A percentile compares a stretch with the other conserved stretches of the same genome.
phyloP scores from a whole-genome alignment of 2,797 vertebrate species.

The Gadopsis bispinosus region DNA sequence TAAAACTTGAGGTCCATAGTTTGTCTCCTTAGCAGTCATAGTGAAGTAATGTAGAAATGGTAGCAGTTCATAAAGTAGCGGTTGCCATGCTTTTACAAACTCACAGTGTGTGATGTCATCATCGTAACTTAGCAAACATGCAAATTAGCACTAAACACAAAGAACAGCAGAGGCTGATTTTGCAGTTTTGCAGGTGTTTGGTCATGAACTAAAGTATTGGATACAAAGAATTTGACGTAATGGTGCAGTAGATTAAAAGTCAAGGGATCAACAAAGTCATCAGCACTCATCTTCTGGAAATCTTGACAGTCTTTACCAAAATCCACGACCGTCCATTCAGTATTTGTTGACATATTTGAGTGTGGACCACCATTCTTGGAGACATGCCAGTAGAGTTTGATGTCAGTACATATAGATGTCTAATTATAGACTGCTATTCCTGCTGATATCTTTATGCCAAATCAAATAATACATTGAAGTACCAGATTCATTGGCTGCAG shows the following conservation, averaged over 20 bases:
- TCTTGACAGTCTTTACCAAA: background rate
- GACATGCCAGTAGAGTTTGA: background rate
- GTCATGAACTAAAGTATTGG: background rate
- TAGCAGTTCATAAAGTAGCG: background rate
- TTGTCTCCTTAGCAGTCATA: background rate
- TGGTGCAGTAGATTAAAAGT: background rate
- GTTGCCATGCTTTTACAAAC: background rate
- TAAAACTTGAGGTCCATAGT: background rate
- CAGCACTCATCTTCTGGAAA: background rate
- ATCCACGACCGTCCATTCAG: background rate
- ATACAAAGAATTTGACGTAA: background rate
- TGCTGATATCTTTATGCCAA: conserved; percentile 11
- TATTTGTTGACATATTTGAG: background rate
- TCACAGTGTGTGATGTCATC: background rate
- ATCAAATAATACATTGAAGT: conserved; percentile 13
- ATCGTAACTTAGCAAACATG: background rate
- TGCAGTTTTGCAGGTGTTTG: background rate
- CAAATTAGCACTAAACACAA: background rate
- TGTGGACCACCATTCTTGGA: background rate
- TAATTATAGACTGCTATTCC: background rate
- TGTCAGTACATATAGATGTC: background rate
- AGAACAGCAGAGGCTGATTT: background rate
- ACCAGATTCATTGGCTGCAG: conserved; percentile 15
- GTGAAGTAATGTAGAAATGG: background rate
- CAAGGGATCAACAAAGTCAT: background rate